Evolutionary conservation across 2,797 vertebrate species (phyloP), one percentile per base, ranked within the genome.

Genomic region (Cetoscarus ocellatus): DNA sequence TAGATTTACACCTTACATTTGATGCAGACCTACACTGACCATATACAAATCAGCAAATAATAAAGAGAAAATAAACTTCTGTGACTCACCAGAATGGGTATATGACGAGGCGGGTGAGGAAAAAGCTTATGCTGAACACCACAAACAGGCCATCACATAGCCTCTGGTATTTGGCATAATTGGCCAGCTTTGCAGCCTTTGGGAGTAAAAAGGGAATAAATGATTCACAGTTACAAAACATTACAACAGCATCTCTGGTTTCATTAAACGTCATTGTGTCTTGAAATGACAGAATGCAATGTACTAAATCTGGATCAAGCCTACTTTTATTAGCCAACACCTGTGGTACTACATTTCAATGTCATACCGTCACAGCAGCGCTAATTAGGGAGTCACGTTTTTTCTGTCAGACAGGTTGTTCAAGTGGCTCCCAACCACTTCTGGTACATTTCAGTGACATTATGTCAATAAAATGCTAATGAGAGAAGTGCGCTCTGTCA

Each of bases 141-240:
- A 98, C 95, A 91, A 99, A 99, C 84, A 97, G 82, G 70, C 92
- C 89, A 76, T 99, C 97, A 70, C 98, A 99, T 0, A 98, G 86
- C 52, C 93, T 94, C 88, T 99, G 98, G 93, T 96, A 98, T 89
- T 98, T 99, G 80, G 98, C 98, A 75, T 99, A 99, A 92, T 99
- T 99, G 79, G 97, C 95, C 85, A 99, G 78, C 89, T 99, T 99
- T 86, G 97, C 98, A 90, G 96, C 95, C 98, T 99, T 78, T 27
- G 34, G 87, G 42, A 50, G 85, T 11, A 84, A 67, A 84, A 9
- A 39, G 71, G 17, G 15, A 6, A 65, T 79, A 13, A 52, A 76
- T 70, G 11, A 77, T 65, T 67, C 57, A 55, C 34, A 51, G 47
- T 34, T 44, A 36, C 0, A 50, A 74, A 38, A 73, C 10, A 38